A percentile compares a stretch with the other conserved stretches of the same genome.
Conservation (phyloP, 2,113 vertebrate species). For the Phycodurus eques region DNA sequence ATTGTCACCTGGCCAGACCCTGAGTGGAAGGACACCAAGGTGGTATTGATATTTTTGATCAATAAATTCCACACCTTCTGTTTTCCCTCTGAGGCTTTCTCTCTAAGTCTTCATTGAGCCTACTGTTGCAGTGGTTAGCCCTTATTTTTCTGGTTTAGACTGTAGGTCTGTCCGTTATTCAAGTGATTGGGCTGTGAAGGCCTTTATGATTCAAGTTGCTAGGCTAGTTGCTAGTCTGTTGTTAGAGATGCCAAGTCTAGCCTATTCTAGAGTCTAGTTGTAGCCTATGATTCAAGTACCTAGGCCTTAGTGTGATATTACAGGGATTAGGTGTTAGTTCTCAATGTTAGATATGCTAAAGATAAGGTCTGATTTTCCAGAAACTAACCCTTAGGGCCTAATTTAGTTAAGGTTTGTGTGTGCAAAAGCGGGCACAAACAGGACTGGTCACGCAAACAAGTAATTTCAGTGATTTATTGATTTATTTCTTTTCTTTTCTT, state of each 20-base stretch:
- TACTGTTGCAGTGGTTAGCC: neutral
- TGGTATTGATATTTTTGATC: conserved; percentile 9
- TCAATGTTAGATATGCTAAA: no score
- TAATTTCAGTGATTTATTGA: no score
- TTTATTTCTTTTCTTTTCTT: no score
- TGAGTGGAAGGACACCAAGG: conserved; percentile 2
- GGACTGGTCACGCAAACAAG: no score
- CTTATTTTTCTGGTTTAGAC: neutral
- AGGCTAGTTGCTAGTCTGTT: no score
- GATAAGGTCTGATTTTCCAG: no score
- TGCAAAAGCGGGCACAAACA: no score
- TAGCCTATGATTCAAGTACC: no score
- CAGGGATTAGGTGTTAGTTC: no score
- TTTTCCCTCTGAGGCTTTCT: conserved; percentile 1
- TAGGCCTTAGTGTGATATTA: no score
- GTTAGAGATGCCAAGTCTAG: neutral
- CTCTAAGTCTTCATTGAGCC: neutral
- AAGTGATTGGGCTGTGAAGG: neutral
- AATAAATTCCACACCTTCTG: conserved; percentile 1
- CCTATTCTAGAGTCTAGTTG: neutral
- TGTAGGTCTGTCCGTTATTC: neutral
- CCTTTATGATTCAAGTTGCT: neutral
- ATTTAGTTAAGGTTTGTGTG: no score
- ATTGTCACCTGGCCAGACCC: neutral
- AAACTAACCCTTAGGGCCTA: no score